phyloP scores from a whole-genome alignment of 2,888 invertebrate genomes.

The Dasysyrphus tricinctus region DNA sequence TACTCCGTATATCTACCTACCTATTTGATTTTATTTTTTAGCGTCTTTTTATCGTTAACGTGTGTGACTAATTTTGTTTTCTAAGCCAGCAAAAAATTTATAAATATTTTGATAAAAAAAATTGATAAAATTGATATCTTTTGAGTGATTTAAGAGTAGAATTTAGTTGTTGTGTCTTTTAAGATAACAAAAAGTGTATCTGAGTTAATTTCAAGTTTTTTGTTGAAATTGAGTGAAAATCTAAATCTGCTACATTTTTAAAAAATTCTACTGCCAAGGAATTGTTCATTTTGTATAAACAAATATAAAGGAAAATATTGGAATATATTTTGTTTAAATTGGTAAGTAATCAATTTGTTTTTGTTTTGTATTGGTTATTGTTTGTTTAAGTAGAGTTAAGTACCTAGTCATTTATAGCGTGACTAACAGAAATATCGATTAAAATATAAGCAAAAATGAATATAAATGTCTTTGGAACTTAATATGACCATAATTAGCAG shows the following conservation, averaged over 20 bases:
- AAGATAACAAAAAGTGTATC: constrained; percentile 19
- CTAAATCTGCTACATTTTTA: background rate
- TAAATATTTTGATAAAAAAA: constrained; percentile 34
- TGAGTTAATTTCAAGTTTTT: background rate
- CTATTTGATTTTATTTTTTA: constrained; percentile 10
- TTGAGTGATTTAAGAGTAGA: constrained; percentile 27
- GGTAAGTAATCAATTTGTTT: background rate
- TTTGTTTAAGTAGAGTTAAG: background rate
- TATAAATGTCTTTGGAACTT: too few relatives aligned
- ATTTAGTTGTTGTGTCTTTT: constrained; percentile 7
- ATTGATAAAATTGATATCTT: constrained; percentile 1
- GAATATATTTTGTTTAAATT: constrained; percentile 10
- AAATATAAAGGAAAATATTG: background rate
- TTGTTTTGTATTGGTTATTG: background rate
- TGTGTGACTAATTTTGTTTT: constrained; percentile 51
- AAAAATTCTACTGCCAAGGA: background rate
- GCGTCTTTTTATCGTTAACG: constrained; percentile 12
- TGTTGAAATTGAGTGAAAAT: constrained; percentile 5
- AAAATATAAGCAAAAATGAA: too few relatives aligned
- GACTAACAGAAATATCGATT: too few relatives aligned
- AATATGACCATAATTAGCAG: too few relatives aligned
- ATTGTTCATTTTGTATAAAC: constrained; percentile 4
- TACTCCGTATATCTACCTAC: constrained; percentile 1
- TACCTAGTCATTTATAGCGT: too few relatives aligned
- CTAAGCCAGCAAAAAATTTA: constrained; percentile 17